These are phyloP conservation scores for Ceyx melanurus DNA, from an alignment of 2,113 vertebrate species.

Conservation along the genomic window DNA sequence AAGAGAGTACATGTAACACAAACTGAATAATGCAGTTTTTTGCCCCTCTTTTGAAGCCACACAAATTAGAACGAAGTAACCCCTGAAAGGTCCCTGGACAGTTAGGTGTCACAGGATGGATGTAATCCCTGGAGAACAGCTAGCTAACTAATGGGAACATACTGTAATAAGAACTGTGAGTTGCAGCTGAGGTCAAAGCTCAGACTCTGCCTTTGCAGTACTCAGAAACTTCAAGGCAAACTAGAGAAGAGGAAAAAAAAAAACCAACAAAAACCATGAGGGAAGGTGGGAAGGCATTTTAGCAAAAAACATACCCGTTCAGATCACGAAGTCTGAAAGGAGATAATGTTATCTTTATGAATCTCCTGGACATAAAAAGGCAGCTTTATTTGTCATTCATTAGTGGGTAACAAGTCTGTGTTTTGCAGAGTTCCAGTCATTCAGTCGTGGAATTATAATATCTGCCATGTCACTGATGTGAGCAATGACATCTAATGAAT, in stretches of 20 bases:
- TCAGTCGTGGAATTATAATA: neutral
- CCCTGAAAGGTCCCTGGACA: neutral
- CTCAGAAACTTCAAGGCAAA: neutral
- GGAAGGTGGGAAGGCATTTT: neutral
- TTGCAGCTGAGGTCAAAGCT: neutral
- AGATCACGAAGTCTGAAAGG: neutral
- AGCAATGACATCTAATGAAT: neutral
- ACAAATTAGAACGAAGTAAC: neutral
- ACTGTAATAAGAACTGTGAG: neutral
- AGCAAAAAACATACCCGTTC: neutral
- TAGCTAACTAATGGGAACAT: neutral
- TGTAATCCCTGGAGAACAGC: neutral
- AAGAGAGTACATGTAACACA: neutral
- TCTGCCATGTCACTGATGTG: neutral
- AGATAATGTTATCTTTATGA: neutral
- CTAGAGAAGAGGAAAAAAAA: neutral
- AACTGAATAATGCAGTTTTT: neutral
- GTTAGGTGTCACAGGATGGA: neutral
- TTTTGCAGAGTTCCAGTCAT: constrained; percentile 22
- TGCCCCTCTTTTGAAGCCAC: neutral
- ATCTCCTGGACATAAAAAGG: neutral
- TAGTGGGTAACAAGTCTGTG: neutral
- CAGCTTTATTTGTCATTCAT: neutral
- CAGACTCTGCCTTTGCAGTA: neutral
- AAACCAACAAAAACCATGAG: neutral